These are phyloP conservation scores for Acanthococcus lagerstroemiae DNA, from an alignment of 2,888 invertebrate genomes.

Conservation along the genomic window DNA sequence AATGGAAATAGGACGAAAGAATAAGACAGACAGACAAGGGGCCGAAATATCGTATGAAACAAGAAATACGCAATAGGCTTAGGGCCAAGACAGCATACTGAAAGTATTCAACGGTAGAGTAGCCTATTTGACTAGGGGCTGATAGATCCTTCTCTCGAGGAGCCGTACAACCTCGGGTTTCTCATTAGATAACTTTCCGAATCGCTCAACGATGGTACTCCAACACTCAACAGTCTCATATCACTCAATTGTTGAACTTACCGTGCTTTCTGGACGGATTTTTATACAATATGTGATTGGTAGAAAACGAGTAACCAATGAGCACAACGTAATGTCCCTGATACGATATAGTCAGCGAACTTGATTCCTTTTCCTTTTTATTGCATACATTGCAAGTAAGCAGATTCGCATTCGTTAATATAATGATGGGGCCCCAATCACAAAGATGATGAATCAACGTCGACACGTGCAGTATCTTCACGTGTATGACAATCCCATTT, in stretches of 20 bases:
- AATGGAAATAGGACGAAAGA: neutral
- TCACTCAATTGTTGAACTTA: neutral
- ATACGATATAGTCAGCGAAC: neutral
- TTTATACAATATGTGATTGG: conserved; percentile 18
- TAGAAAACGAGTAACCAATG: conserved; percentile 22
- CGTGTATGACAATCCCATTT: conserved; percentile 8
- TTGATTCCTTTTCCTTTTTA: neutral
- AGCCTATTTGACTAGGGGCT: no score
- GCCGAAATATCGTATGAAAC: no score
- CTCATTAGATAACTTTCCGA: no score
- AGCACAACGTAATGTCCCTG: conserved; percentile 26
- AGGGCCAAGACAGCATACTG: neutral
- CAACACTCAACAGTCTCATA: neutral
- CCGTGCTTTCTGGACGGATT: conserved; percentile 18
- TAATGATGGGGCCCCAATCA: conserved; percentile 17
- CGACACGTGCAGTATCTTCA: conserved; percentile 3
- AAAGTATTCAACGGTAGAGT: neutral
- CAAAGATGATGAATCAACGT: conserved; percentile 18
- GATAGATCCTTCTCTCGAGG: no score
- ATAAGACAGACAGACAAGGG: neutral
- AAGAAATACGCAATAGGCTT: neutral
- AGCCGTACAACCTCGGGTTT: no score
- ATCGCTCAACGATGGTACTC: neutral
- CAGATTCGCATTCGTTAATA: conserved; percentile 19
- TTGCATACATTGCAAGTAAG: conserved; percentile 18